phyloP scores from a whole-genome alignment of 2,797 vertebrate genomes.

The Lophotriccus pileatus region DNA sequence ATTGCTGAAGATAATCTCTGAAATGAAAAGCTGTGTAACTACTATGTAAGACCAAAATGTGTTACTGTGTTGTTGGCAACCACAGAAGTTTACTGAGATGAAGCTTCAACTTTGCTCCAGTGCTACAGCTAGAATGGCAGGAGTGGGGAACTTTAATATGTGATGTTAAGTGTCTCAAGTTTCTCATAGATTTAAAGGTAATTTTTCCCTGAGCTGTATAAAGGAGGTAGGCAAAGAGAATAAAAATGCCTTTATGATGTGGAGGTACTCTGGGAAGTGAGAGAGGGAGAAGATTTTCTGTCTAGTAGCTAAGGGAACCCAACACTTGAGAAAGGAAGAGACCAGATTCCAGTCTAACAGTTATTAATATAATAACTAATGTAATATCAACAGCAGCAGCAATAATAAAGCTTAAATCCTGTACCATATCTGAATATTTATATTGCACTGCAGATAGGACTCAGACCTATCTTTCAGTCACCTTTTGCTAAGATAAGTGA shows the following conservation, averaged over 20 bases:
- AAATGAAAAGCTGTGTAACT: neutral
- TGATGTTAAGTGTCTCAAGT: neutral
- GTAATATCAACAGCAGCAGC: neutral
- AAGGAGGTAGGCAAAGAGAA: neutral
- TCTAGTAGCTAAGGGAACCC: neutral
- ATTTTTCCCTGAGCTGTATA: neutral
- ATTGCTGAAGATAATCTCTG: neutral
- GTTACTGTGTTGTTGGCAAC: neutral
- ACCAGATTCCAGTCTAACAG: neutral
- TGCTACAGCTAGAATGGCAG: neutral
- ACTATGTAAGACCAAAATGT: neutral
- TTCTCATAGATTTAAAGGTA: neutral
- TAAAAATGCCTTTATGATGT: neutral
- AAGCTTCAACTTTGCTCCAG: neutral
- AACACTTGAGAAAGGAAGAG: neutral
- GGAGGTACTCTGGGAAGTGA: neutral
- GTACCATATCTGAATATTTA: neutral
- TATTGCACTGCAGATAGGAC: neutral
- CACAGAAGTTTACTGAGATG: neutral
- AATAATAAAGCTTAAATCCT: neutral
- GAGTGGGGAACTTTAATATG: neutral
- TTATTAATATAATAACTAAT: neutral
- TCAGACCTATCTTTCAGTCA: neutral
- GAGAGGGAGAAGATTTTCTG: neutral
- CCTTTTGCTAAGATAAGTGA: neutral